Evolutionary conservation across 64 coral and sea anemone species (phyloP), one percentile per base, ranked within the genome.

Genomic region (Platygyra sinensis): DNA sequence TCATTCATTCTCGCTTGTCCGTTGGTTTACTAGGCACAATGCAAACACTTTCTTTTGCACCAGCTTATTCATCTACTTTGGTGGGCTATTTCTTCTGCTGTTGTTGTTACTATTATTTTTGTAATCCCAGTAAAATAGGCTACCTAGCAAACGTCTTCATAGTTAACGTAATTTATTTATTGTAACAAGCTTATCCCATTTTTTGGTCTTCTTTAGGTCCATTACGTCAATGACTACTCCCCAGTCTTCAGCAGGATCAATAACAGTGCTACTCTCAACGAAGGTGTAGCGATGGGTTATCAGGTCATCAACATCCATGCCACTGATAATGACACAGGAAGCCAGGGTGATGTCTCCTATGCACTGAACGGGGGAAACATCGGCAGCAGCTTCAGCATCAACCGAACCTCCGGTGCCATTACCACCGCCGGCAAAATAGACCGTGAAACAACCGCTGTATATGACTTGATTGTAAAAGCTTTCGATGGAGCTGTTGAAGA

Each of bases 221-320:
- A 62, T 72, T 94, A 94, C 73, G 81, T 94, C 72, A 94, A 94
- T 87, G 93, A 94, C 25, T 94, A 86, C 52, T 71, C 73, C n/a
- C 93, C 93, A 85, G 87, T 88, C 14, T 90, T 94, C 69, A 38
- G 55, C 36, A 72, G 59, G 51, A 28, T 52, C 57, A 94, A 74
- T 20, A 64, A 28, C 2, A 46, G 29, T 0, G 74, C 30, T 31
- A 74, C 73, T 42, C 27, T 90, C 62, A 62, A 64, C 30, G 93
- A 94, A 73, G 74, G 63, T 59, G 28, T 46, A 60, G 32, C 80
- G 20, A 72, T 80, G 18, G 74, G 87, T 7, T 86, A 72, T 2
- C 52, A 3, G 7, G 67, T 94, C n/a, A 52, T 86, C 19, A 90
- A 59, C 16, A 75, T 94, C 87, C 36, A 57, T 36, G 93, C 93